A percentile compares a stretch with the other conserved stretches of the same genome.
Conservation (phyloP, 2,888 invertebrate genomes). For the Sabellastarte sp. region DNA sequence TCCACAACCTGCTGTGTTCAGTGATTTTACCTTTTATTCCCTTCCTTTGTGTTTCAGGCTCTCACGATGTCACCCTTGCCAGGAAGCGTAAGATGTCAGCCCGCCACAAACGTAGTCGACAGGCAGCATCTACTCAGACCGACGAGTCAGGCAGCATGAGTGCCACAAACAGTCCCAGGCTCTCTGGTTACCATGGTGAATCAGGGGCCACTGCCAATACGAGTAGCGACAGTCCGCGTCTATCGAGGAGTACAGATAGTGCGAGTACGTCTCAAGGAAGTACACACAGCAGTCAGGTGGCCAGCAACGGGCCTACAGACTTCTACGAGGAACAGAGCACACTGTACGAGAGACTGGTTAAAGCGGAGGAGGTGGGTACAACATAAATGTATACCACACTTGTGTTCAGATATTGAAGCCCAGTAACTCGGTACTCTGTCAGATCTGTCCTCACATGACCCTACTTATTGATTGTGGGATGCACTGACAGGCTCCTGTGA, state of each 20-base stretch:
- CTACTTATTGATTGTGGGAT: too few relatives aligned
- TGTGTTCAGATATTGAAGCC: too few relatives aligned
- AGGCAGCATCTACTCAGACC: slow-evolving; percentile 46
- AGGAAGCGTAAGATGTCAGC: slow-evolving; percentile 55
- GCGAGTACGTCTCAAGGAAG: not conserved
- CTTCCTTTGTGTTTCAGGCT: too few relatives aligned
- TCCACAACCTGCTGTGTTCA: too few relatives aligned
- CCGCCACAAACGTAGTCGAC: slow-evolving; percentile 37
- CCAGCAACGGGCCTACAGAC: too few relatives aligned
- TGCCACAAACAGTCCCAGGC: slow-evolving; percentile 14
- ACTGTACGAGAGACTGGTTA: slow-evolving; percentile 43
- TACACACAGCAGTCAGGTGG: not conserved
- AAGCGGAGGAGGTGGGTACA: not conserved
- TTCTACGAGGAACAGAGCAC: slow-evolving; percentile 38
- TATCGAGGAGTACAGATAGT: not conserved
- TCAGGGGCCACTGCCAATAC: too few relatives aligned
- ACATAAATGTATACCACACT: too few relatives aligned
- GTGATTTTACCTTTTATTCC: too few relatives aligned
- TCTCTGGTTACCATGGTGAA: too few relatives aligned
- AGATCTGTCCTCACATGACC: too few relatives aligned
- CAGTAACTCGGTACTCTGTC: too few relatives aligned
- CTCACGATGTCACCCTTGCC: slow-evolving; percentile 42
- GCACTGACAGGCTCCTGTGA: too few relatives aligned
- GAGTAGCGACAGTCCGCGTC: not conserved
- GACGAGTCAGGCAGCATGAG: slow-evolving; percentile 23